Evolutionary conservation across 2,113 vertebrate genomes (phyloP).

Genomic region (Gila orcuttii): DNA sequence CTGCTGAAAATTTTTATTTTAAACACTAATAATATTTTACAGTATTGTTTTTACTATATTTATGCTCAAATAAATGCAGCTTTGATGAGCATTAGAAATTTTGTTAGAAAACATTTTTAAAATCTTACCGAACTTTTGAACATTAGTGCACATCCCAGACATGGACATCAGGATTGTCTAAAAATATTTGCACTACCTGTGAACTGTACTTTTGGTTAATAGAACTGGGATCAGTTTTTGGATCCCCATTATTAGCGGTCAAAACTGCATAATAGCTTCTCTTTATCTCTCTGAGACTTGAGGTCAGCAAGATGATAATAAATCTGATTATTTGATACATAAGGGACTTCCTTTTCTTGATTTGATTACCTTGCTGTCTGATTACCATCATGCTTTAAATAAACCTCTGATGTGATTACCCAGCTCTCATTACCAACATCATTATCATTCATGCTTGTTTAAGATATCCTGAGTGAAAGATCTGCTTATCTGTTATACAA

Average conservation of each 20-base stretch:
- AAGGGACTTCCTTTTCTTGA: constrained; percentile 64
- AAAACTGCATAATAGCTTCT: not conserved
- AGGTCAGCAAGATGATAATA: not conserved
- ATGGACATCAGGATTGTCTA: not conserved
- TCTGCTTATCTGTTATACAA: constrained; percentile 9
- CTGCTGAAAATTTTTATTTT: not conserved
- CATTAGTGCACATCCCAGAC: not conserved
- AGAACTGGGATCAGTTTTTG: not conserved
- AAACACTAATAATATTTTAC: too few species aligned
- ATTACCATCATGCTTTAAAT: constrained; percentile 38
- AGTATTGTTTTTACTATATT: not conserved
- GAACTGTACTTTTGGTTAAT: not conserved
- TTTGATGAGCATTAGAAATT: too few species aligned
- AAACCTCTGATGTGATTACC: constrained; percentile 64
- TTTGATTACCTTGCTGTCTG: constrained; percentile 63
- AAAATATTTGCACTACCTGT: too few species aligned
- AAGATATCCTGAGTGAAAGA: constrained; percentile 35
- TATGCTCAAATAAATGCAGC: not conserved
- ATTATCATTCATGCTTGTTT: constrained; percentile 45
- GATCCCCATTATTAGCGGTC: not conserved
- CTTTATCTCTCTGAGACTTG: not conserved
- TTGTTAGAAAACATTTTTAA: not conserved
- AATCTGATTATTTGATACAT: constrained; percentile 32
- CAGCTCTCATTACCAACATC: constrained; percentile 53
- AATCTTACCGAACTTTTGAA: not conserved